Evolutionary conservation across 2,888 invertebrate genomes (phyloP).

Genomic region (Phasia obesa): DNA sequence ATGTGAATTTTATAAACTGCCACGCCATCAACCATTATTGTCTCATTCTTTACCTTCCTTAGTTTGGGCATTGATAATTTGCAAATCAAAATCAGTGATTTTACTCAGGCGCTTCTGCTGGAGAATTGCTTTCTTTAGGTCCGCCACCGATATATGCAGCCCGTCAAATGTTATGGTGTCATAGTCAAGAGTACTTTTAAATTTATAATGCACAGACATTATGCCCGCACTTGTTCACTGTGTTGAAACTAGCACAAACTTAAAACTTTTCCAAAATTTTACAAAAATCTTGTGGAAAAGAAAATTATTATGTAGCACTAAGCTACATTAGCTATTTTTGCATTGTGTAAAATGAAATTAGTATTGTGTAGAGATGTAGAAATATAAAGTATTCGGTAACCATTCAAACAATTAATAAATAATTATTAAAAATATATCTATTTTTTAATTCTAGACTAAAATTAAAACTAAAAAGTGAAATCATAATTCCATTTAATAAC

Average conservation of each 20-base stretch:
- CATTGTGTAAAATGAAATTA: slow-evolving; percentile 59
- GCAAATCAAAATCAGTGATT: slow-evolving; percentile 96
- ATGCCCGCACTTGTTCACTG: slow-evolving; percentile 57
- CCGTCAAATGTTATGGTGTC: slow-evolving; percentile 99
- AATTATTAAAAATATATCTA: background rate
- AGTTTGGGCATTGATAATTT: slow-evolving; percentile 98
- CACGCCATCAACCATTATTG: slow-evolving; percentile 31
- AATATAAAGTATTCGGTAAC: slow-evolving; percentile 25
- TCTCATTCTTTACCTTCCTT: slow-evolving; percentile 89
- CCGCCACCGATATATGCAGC: slow-evolving; percentile 96
- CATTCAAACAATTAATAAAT: background rate
- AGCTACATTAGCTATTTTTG: slow-evolving; percentile 56
- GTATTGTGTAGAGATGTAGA: slow-evolving; percentile 13
- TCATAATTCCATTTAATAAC: too few relatives aligned
- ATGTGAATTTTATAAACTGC: slow-evolving; percentile 1
- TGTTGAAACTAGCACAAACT: slow-evolving; percentile 18
- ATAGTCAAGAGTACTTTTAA: slow-evolving; percentile 97
- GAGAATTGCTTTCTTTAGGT: slow-evolving; percentile 96
- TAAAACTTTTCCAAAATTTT: slow-evolving; percentile 22
- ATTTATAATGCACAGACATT: slow-evolving; percentile 99
- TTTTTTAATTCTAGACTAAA: too few relatives aligned
- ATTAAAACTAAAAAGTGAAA: too few relatives aligned
- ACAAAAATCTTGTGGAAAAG: slow-evolving; percentile 7
- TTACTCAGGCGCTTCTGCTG: slow-evolving; percentile 97
- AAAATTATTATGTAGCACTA: slow-evolving; percentile 57